phyloP scores from a whole-genome alignment of 2,888 invertebrate genomes.

The Megamerina dolium region DNA sequence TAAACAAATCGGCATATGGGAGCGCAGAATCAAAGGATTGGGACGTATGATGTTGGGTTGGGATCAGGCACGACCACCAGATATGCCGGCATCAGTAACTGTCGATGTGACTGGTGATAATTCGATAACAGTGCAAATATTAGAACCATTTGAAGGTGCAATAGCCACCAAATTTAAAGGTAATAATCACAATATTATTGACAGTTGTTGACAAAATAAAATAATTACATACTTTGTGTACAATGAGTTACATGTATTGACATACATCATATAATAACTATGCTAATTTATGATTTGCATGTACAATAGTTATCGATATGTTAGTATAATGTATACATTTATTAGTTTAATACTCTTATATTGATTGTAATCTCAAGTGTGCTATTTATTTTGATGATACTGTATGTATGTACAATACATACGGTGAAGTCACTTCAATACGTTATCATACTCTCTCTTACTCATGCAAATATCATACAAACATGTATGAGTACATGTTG shows the following conservation, averaged over 20 bases:
- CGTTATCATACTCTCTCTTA: no score
- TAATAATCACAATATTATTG: conserved; percentile 50
- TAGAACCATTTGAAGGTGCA: conserved; percentile 71
- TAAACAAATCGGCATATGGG: conserved; percentile 83
- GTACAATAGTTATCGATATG: no score
- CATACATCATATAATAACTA: neutral
- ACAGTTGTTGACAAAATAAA: no score
- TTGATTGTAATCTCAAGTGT: no score
- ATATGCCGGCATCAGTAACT: conserved; percentile 71
- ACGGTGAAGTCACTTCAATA: no score
- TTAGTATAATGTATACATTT: no score
- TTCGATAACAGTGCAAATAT: conserved; percentile 59
- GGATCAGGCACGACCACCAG: conserved; percentile 79
- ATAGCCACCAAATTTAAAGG: conserved; percentile 89
- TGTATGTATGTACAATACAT: no score
- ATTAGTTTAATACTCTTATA: no score
- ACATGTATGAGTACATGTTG: no score
- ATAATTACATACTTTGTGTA: neutral
- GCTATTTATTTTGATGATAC: no score
- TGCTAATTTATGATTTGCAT: neutral
- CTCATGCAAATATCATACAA: no score
- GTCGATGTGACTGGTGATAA: conserved; percentile 60
- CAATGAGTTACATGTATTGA: neutral
- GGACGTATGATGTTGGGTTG: conserved; percentile 74
- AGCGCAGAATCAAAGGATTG: conserved; percentile 56